phyloP scores from a whole-genome alignment of 2,797 vertebrate species.

The Paratrypauchen microcephalus region DNA sequence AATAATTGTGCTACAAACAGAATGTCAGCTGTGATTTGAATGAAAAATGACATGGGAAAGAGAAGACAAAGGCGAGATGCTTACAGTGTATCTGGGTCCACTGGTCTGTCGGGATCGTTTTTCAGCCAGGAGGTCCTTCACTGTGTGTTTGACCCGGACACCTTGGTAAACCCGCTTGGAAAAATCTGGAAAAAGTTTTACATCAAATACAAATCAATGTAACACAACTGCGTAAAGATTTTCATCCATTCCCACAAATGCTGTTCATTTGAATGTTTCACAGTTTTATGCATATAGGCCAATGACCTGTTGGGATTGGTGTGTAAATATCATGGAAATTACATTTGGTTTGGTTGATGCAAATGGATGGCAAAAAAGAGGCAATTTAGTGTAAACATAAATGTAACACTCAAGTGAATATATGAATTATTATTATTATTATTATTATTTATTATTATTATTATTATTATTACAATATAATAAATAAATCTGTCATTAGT shows the following conservation, averaged over 20 bases:
- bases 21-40: constrained; percentile 69
- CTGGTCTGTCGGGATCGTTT: constrained; percentile 87
- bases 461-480: background rate
- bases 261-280: constrained; percentile 68
- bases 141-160: constrained; percentile 93
- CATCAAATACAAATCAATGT: constrained; percentile 19
- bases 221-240: constrained; percentile 44
- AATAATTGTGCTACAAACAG: constrained; percentile 60
- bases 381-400: constrained; percentile 46
- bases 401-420: background rate
- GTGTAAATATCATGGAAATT: constrained; percentile 76
- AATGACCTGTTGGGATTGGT: constrained; percentile 51
- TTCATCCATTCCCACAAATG: constrained; percentile 59
- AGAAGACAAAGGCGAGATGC: constrained; percentile 35
- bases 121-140: constrained; percentile 94
- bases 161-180: constrained; percentile 93
- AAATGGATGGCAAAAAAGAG: constrained; percentile 59
- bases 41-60: constrained; percentile 53
- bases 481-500: constrained; percentile 41
- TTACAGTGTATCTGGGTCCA: constrained; percentile 80
- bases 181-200: constrained; percentile 74
- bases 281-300: constrained; percentile 62
- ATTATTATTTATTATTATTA: background rate
- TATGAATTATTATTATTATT: background rate
- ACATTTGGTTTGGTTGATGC: constrained; percentile 61